These are phyloP conservation scores for Tenthredo mesomela DNA, from an alignment of 2,888 invertebrate species.

Conservation along the genomic window DNA sequence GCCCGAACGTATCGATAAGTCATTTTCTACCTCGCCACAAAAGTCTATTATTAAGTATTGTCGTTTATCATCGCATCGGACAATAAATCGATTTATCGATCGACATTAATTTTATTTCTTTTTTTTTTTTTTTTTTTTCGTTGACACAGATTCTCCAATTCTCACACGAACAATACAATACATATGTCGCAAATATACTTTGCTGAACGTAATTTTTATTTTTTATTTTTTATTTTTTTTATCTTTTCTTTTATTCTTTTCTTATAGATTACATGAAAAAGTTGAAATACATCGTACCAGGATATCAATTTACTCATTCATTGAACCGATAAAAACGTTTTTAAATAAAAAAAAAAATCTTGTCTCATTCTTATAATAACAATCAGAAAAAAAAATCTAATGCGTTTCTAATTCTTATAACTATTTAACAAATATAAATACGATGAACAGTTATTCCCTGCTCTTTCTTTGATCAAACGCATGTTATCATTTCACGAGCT, in stretches of 20 bases:
- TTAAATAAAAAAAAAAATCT: background rate
- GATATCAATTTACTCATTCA: background rate
- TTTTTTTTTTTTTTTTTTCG: background rate
- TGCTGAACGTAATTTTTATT: background rate
- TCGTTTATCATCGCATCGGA: background rate
- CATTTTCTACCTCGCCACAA: background rate
- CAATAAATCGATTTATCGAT: constrained; percentile 29
- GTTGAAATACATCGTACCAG: too few species aligned
- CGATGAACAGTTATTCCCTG: background rate
- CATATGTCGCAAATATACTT: background rate
- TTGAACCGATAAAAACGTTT: background rate
- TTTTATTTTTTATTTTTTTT: background rate
- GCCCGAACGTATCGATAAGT: background rate
- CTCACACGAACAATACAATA: background rate
- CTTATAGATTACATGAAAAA: too few species aligned
- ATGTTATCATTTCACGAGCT: background rate
- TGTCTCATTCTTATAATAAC: background rate
- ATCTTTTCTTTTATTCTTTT: background rate
- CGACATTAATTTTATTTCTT: background rate
- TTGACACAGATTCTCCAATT: constrained; percentile 12
- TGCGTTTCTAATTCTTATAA: background rate
- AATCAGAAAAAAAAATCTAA: background rate
- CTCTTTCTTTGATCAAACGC: background rate
- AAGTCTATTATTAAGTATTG: too few species aligned
- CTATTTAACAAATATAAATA: background rate